Conservation (phyloP, 2,888 invertebrate genomes). For the Heliconius charithonia region DNA sequence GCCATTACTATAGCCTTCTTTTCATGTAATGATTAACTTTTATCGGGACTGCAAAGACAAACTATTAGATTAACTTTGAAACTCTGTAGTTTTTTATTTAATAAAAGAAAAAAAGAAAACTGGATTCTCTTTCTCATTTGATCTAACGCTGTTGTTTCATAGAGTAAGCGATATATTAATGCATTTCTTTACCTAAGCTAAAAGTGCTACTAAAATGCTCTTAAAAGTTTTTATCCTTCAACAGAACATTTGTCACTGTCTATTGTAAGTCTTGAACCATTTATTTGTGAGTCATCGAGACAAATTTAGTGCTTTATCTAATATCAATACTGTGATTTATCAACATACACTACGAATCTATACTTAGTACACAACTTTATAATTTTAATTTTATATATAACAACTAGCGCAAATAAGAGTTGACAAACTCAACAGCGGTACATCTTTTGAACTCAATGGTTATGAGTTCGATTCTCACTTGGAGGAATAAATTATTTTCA, state of each 20-base stretch:
- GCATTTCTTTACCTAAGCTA: background rate
- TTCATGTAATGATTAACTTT: too few relatives aligned
- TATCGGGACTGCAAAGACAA: background rate
- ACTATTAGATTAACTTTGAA: background rate
- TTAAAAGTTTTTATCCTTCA: conserved; percentile 5
- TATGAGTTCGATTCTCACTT: too few relatives aligned
- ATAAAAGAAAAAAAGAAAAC: conserved; percentile 4
- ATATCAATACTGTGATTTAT: background rate
- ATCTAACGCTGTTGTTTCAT: background rate
- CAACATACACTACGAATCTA: background rate
- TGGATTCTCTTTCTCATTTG: background rate
- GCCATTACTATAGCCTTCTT: too few relatives aligned
- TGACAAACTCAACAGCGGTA: too few relatives aligned
- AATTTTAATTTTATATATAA: background rate
- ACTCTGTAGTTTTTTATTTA: background rate
- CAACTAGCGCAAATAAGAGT: background rate
- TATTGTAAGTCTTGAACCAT: conserved; percentile 13
- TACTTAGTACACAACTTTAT: background rate
- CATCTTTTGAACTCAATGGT: too few relatives aligned
- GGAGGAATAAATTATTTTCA: too few relatives aligned
- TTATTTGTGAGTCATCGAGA: conserved; percentile 12
- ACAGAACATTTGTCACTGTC: conserved; percentile 21
- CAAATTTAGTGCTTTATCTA: conserved; percentile 13
- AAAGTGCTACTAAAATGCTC: background rate
- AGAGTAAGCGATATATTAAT: background rate